Evolutionary conservation across 2,113 vertebrate species (phyloP), one percentile per base, ranked within the genome.

Genomic region (Glaucidium brasilianum): DNA sequence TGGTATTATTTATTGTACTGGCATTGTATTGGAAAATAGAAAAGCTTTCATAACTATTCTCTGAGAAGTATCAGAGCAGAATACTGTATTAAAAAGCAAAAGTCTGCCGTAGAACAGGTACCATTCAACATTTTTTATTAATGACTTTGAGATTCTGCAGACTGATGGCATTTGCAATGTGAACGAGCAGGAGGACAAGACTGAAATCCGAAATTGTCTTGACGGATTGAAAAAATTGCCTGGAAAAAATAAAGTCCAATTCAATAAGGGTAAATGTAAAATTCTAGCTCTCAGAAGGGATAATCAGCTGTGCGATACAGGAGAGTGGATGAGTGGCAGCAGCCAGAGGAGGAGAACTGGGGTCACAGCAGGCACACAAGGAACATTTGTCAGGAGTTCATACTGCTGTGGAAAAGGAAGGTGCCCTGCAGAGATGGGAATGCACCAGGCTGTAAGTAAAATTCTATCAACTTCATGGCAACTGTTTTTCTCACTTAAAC

Each of bases 331-430:
- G 63, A 91, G 20, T 34, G 63, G 32, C 58, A 86, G 67, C 23
- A 39, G 39, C 17, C 34, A 59, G 34, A 0, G 3, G n/a, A 66
- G 47, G 17, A 56, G 41, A 62, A 78, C 1, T 15, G 15, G 17
- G 47, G 19, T 27, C 53, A 47, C 1, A 1, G 3, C 37, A 64
- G 37, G 22, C 39, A 52, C 56, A 27, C 0, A 8, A 11, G 47
- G n/a, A 92, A 47, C 20, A 43, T 59, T 72, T 71, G 16, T 87
- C 53, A 64, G 71, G 58, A 56, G 56, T 85, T 85, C 53, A 75
- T 11, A 32, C 9, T 78, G 66, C 56, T 85, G 37, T 32, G 64
- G 32, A 52, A 26, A 43, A 87, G 30, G 21, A 71, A 87, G 77
- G 15, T 55, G 35, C 22, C 20, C 37, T 79, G 71, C 34, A 79